phyloP scores from a whole-genome alignment of 1,140 invertebrate genomes.

The Apis dorsata region DNA sequence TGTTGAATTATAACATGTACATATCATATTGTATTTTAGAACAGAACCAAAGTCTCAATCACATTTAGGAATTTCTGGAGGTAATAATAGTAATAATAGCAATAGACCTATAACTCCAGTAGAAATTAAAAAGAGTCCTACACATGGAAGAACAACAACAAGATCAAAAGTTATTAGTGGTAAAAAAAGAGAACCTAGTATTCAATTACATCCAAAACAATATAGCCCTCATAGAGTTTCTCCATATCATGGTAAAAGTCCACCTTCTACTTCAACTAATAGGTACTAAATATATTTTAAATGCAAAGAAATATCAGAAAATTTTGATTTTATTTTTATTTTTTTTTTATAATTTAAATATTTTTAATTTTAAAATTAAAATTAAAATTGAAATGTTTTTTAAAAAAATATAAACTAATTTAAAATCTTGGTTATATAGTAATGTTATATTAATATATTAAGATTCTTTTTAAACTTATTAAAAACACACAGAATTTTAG shows the following conservation, averaged over 20 bases:
- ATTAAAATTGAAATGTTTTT: not conserved
- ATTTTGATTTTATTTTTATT: too few species aligned
- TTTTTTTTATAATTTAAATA: too few species aligned
- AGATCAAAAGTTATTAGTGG: conserved; percentile 84
- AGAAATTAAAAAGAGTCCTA: conserved; percentile 75
- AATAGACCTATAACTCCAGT: conserved; percentile 76
- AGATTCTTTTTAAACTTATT: conserved; percentile 35
- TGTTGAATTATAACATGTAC: not conserved
- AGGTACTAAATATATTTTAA: conserved; percentile 64
- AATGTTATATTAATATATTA: conserved; percentile 43
- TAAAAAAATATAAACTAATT: not conserved
- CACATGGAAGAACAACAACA: conserved; percentile 83
- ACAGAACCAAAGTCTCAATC: conserved; percentile 68
- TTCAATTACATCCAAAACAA: conserved; percentile 78
- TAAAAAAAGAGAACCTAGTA: conserved; percentile 79
- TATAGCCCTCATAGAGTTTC: conserved; percentile 81
- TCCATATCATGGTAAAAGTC: conserved; percentile 79
- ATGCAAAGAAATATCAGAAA: not conserved
- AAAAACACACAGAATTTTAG: conserved; percentile 73
- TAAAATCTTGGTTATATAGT: not conserved
- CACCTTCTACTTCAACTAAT: conserved; percentile 75
- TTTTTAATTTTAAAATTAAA: not conserved
- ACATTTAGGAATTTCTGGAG: conserved; percentile 51
- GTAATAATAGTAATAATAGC: conserved; percentile 66
- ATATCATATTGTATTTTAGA: conserved; percentile 46